Conservation (phyloP, 2,113 vertebrate genomes). For the Xiphias gladius region DNA sequence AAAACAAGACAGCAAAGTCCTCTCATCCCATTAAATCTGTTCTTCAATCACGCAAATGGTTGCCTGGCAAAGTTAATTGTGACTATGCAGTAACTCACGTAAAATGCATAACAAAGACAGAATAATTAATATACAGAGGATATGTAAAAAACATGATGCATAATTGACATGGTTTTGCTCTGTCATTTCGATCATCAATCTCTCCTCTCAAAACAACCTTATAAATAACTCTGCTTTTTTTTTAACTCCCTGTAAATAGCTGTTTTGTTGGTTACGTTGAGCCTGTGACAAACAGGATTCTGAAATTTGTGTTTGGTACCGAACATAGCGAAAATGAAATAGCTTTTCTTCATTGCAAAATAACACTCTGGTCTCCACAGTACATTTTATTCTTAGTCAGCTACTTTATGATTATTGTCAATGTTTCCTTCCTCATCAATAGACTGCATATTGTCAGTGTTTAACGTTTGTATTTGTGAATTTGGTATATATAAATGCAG, state of each 20-base stretch:
- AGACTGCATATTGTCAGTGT: neutral
- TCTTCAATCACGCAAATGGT: constrained; percentile 75
- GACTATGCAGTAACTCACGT: constrained; percentile 65
- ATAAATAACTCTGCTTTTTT: constrained; percentile 27
- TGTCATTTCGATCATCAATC: constrained; percentile 55
- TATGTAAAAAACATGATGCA: constrained; percentile 57
- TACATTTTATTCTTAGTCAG: neutral
- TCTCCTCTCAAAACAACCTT: constrained; percentile 6
- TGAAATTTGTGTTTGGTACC: neutral
- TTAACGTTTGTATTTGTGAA: neutral
- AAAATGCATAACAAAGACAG: constrained; percentile 63
- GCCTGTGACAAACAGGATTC: neutral
- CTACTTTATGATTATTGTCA: neutral
- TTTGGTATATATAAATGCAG: neutral
- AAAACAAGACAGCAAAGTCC: constrained; percentile 69
- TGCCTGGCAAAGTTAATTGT: constrained; percentile 73
- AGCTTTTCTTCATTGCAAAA: neutral
- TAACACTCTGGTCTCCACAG: neutral
- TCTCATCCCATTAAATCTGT: constrained; percentile 71
- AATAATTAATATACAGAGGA: constrained; percentile 67
- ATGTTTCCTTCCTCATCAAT: neutral
- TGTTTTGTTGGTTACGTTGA: constrained; percentile 3
- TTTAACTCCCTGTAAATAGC: constrained; percentile 6
- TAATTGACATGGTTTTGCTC: constrained; percentile 60
- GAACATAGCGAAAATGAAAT: neutral